These are phyloP conservation scores for Lucilia cuprina DNA, from an alignment of 1,140 invertebrate genomes.

Conservation along the genomic window DNA sequence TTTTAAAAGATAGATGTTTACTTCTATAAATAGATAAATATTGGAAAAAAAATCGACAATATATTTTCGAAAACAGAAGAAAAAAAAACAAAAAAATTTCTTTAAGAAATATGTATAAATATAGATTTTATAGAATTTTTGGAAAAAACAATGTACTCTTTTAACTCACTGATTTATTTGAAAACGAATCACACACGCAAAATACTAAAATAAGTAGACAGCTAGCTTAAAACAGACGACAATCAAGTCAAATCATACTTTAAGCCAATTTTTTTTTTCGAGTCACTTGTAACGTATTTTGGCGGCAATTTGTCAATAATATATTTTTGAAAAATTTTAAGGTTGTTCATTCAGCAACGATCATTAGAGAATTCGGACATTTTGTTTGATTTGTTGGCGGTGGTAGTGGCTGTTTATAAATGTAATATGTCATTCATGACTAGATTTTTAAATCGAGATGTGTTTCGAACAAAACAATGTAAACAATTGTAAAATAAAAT, in stretches of 20 bases:
- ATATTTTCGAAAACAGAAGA: too few relatives aligned
- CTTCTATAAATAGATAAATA: too few relatives aligned
- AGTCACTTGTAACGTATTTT: not conserved
- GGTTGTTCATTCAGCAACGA: not conserved
- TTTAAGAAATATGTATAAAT: too few relatives aligned
- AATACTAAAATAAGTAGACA: not conserved
- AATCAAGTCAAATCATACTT: not conserved
- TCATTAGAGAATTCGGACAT: constrained; percentile 4
- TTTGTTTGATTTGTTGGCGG: not conserved
- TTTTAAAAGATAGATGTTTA: too few relatives aligned
- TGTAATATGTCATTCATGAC: constrained; percentile 4
- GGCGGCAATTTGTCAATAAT: not conserved
- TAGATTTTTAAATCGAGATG: not conserved
- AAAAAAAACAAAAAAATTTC: too few relatives aligned
- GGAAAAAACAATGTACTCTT: not conserved
- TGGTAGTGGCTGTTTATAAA: not conserved
- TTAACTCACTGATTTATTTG: too few relatives aligned
- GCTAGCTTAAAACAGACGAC: not conserved
- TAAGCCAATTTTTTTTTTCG: not conserved
- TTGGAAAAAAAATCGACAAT: too few relatives aligned
- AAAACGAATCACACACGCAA: not conserved
- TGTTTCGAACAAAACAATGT: not conserved
- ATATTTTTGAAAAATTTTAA: not conserved
- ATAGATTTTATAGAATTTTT: too few relatives aligned
- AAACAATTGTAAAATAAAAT: not conserved